phyloP scores from a whole-genome alignment of 2,888 invertebrate genomes.

The Tetramorium bicarinatum region DNA sequence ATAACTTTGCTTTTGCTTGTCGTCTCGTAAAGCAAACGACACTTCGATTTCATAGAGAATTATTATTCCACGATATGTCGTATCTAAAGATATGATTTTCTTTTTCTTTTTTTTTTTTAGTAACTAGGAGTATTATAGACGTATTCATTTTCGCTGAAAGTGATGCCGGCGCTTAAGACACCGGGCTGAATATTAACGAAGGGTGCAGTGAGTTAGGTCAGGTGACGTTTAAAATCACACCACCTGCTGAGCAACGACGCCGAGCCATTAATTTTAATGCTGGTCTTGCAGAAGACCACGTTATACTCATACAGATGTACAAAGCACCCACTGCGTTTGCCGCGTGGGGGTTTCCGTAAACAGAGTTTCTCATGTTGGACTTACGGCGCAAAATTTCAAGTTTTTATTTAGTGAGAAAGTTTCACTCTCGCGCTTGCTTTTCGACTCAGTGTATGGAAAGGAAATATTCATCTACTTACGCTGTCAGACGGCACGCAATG shows the following conservation, averaged over 20 bases:
- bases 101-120: neutral
- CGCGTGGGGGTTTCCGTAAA: slow-evolving; percentile 79
- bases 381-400: slow-evolving; percentile 80
- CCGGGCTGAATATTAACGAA: slow-evolving; percentile 38
- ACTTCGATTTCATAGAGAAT: neutral
- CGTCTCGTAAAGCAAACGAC: slow-evolving; percentile 11
- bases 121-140: neutral
- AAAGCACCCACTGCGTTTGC: slow-evolving; percentile 71
- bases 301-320: slow-evolving; percentile 61
- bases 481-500: slow-evolving; percentile 19
- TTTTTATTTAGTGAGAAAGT: slow-evolving; percentile 85
- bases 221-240: slow-evolving; percentile 70
- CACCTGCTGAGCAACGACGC: slow-evolving; percentile 68
- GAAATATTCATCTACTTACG: slow-evolving; percentile 75
- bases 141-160: slow-evolving; percentile 26
- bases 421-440: slow-evolving; percentile 74
- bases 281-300: slow-evolving; percentile 74
- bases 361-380: slow-evolving; percentile 76
- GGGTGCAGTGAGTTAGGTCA: slow-evolving; percentile 22
- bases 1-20: neutral
- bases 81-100: neutral
- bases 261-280: slow-evolving; percentile 80
- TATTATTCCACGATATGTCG: neutral
- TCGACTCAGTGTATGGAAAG: slow-evolving; percentile 66
- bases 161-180: slow-evolving; percentile 22